Evolutionary conservation across 2,113 vertebrate genomes (phyloP).

Genomic region (Ibidorhyncha struthersii): DNA sequence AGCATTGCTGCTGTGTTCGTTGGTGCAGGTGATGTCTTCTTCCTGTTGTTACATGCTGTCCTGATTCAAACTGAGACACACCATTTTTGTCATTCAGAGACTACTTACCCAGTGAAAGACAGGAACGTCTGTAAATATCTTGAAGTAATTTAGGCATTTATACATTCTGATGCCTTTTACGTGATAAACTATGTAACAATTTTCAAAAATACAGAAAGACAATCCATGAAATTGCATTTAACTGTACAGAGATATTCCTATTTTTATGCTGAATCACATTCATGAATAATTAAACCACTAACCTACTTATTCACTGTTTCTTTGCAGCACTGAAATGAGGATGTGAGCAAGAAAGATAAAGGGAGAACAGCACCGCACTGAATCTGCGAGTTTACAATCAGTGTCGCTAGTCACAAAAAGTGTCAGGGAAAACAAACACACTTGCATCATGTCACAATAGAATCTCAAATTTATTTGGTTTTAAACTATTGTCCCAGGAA

Average conservation of each 20-base stretch:
- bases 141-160: background rate
- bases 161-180: background rate
- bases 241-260: background rate
- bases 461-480: background rate
- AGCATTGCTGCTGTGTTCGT: background rate
- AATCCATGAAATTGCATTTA: background rate
- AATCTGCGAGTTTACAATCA: background rate
- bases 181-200: background rate
- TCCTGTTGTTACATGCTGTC: background rate
- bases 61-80: background rate
- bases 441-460: background rate
- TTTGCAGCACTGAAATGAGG: constrained; percentile 26
- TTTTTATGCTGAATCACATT: background rate
- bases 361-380: background rate
- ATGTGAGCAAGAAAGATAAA: background rate
- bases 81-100: background rate
- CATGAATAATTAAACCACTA: background rate
- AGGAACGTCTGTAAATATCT: background rate
- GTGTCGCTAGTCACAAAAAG: background rate
- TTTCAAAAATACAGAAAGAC: background rate
- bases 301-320: background rate
- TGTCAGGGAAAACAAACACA: background rate
- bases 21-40: background rate
- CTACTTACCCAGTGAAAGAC: background rate
- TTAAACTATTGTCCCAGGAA: background rate